Percentiles rank a stretch among this genome's conserved stretches.
Evolutionary conservation across 2,797 vertebrate genomes (phyloP).

Genomic region (Micrastur ruficollis): DNA sequence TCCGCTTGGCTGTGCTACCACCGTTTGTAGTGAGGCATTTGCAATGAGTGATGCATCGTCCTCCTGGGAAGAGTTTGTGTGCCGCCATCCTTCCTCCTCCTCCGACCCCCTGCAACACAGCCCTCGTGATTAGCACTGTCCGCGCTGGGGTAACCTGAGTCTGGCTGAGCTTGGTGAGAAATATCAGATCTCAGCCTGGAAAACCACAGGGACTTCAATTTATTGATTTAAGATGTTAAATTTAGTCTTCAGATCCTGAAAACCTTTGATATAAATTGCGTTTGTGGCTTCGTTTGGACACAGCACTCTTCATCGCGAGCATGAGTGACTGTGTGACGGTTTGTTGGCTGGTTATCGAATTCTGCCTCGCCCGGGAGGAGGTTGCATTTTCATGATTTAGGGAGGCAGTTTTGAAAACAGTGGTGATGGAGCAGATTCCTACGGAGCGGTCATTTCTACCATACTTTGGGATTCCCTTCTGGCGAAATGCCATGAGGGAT

Average conservation of each 20-base stretch:
- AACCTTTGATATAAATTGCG: neutral
- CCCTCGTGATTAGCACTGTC: neutral
- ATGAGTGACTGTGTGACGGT: neutral
- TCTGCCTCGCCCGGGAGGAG: neutral
- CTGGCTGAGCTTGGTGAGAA: neutral
- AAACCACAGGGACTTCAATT: neutral
- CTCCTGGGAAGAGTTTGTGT: neutral
- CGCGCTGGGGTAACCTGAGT: accelerated
- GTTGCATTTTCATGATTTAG: neutral
- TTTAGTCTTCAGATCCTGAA: neutral
- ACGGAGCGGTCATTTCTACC: neutral
- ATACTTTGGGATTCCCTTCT: neutral
- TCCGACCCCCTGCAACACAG: neutral
- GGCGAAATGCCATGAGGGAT: neutral
- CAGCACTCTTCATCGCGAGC: neutral
- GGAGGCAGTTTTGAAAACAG: neutral
- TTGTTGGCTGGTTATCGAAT: neutral
- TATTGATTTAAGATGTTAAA: neutral
- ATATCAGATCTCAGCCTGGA: neutral
- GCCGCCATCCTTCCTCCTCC: neutral
- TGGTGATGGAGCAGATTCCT: neutral
- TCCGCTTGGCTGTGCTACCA: neutral
- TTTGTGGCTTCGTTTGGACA: neutral
- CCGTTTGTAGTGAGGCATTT: neutral
- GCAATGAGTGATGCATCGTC: neutral